Base-by-base conservation (phyloP, 2,113 vertebrate genomes). In the Brachirus orientalis region DNA sequence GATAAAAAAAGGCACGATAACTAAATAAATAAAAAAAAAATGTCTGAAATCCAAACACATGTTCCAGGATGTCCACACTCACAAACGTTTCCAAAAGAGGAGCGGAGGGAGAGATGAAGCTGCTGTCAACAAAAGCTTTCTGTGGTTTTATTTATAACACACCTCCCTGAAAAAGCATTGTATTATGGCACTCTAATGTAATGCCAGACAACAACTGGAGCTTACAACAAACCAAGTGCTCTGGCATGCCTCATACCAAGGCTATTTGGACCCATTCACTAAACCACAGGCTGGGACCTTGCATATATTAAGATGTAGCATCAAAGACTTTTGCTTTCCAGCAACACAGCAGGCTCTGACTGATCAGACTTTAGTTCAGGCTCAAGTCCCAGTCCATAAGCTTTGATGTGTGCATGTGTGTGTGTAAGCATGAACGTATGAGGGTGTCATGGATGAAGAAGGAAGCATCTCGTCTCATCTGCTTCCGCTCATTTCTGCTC, bases 131-230 rank as follows among this genome's bases (percentile, higher is more conserved):
- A 58, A 64, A 72, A 65, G 71, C 75, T 68, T 50, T 75, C 74
- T 72, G 79, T 47, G 70, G 44, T 77, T 83, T 80, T 84, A 87
- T 86, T 89, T 82, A 88, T 86, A 85, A 77, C 80, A 56, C 53
- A 66, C 78, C 66, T 72, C 44, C 43, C 16, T 77, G 63, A 80
- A 82, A 86, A 85, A 62, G 69, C 77, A 65, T 86, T 83, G 72
- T 82, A 60, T 74, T 69, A 62, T 53, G 68, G 71, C 74, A 73
- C 60, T 68, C 79, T 83, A 77, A 66, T 73, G 63, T 72, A 78
- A 80, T 68, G 45, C 69, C 70, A 81, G 70, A 60, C 69, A 63
- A 76, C 79, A 91, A 81, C 86, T 72, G 63, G 78, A 79, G 78
- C 64, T 61, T 50, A n/a, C 71, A 67, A 53, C 63, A 66, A 56